Conservation (phyloP, 2,797 vertebrate genomes). For the Rhodeus uyekii region DNA sequence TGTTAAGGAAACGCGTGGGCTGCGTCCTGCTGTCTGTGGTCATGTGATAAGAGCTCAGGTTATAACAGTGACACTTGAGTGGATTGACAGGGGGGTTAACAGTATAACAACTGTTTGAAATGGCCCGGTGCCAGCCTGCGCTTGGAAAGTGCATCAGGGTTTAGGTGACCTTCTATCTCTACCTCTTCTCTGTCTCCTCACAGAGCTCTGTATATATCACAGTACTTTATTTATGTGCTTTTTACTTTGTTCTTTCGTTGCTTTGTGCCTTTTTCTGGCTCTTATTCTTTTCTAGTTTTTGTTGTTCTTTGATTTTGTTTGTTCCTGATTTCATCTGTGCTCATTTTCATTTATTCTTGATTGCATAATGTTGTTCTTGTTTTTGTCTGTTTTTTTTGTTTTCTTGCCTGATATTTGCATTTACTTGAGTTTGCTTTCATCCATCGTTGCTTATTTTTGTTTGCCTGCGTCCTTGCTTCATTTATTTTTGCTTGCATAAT, state of each 20-base stretch:
- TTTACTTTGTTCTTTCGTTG: background rate
- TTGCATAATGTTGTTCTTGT: background rate
- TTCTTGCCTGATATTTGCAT: background rate
- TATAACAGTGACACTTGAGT: constrained; percentile 69
- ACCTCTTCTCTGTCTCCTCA: background rate
- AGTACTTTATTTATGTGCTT: background rate
- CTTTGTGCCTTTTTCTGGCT: background rate
- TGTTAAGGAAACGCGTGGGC: background rate
- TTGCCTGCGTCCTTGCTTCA: background rate
- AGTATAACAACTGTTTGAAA: constrained; percentile 72
- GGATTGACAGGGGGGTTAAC: constrained; percentile 60
- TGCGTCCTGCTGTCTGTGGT: constrained; percentile 37
- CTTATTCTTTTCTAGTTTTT: background rate
- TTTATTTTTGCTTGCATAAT: background rate
- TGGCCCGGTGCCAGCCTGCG: constrained; percentile 64
- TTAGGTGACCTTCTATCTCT: constrained; percentile 53
- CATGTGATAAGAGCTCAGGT: constrained; percentile 65
- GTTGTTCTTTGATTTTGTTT: background rate
- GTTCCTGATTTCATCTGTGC: background rate
- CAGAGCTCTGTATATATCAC: background rate
- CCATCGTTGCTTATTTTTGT: background rate
- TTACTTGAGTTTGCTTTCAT: background rate
- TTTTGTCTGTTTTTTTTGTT: background rate
- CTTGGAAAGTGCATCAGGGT: constrained; percentile 65
- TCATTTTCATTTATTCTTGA: background rate